A percentile compares a stretch with the other conserved stretches of the same genome.
Evolutionary conservation across 1,140 invertebrate genomes (phyloP).

Genomic region (Eumaeus atala): DNA sequence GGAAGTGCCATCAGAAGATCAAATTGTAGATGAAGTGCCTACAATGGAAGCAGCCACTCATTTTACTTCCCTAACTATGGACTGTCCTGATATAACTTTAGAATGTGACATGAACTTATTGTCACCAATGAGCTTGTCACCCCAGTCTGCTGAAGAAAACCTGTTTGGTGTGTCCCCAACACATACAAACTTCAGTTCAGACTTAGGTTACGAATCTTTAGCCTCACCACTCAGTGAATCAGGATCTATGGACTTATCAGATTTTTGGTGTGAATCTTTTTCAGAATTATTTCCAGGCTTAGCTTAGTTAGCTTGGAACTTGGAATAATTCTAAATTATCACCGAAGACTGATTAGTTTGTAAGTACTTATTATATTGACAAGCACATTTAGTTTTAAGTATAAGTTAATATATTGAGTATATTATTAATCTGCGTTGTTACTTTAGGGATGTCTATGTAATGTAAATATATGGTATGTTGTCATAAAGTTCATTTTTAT

Average conservation of each 20-base stretch:
- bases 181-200: slow-evolving; percentile 66
- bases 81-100: slow-evolving; percentile 52
- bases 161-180: slow-evolving; percentile 53
- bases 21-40: slow-evolving; percentile 72
- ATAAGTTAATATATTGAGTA: slow-evolving; percentile 18
- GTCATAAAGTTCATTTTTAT: slow-evolving; percentile 20
- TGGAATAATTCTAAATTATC: slow-evolving; percentile 40
- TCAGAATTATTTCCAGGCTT: slow-evolving; percentile 78
- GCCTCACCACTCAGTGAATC: slow-evolving; percentile 72
- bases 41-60: slow-evolving; percentile 50
- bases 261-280: slow-evolving; percentile 79
- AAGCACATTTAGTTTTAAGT: slow-evolving; percentile 22
- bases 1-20: slow-evolving; percentile 78
- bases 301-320: slow-evolving; percentile 66
- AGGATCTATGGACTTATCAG: slow-evolving; percentile 67
- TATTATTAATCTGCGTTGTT: slow-evolving; percentile 24
- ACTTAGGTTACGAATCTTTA: slow-evolving; percentile 76
- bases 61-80: slow-evolving; percentile 45
- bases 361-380: slow-evolving; percentile 23
- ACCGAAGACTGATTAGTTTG: slow-evolving; percentile 68
- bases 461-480: slow-evolving; percentile 41
- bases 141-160: slow-evolving; percentile 55
- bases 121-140: slow-evolving; percentile 66
- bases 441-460: slow-evolving; percentile 47
- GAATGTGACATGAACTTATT: slow-evolving; percentile 66